Base-by-base conservation (phyloP, 2,888 invertebrate genomes). In the Colostygia pectinataria region DNA sequence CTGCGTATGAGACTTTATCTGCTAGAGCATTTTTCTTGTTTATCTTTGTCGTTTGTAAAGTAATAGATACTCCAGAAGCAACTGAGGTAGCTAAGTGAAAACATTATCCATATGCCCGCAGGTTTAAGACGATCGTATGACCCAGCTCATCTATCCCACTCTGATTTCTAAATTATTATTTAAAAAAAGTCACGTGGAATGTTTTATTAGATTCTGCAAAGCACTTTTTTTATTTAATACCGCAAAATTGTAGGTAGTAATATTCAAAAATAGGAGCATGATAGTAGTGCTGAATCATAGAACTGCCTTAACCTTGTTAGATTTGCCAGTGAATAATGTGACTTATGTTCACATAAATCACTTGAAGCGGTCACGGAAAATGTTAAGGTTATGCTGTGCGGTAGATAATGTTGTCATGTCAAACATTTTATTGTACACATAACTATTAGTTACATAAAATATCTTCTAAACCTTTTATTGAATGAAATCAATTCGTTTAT, bases 31-130 rank as follows among this genome's bases (percentile, higher is more conserved):
- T 50, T 31, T 24, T 44, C 39, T 44, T 24, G 34, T 44, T 44
- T 50, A 44, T 39, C 28, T 44, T 33, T 34, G 33, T 50, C 44
- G 38, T 49, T 50, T 29, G 14, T 39, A 34, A 50, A 34, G 39
- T 31, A 39, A 43, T 43, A 37, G 24, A 44, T 36, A 34, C 29
- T 38, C 12, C 33, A 24, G 33, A 10, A 28, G 27, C n/a, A 31
- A n/a, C 33, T 12, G 23, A 13, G 9, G 27, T 33, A 24, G 33
- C 13, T 34, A 43, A 15, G 49, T 34, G 18, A 34, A 13, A 40
- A 39, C 15, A 34, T 46, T 24, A 29, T 15, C 9, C 14, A 7
- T 18, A 18, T 23, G 20, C 32, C 4, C 25, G 45, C n/a, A n/a
- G n/a, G n/a, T n/a, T n/a, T n/a, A n/a, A n/a, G n/a, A n/a, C n/a